Percentiles rank a stretch among this genome's conserved stretches.
phyloP scores from a whole-genome alignment of 2,113 vertebrate genomes.

The Plectropomus leopardus region DNA sequence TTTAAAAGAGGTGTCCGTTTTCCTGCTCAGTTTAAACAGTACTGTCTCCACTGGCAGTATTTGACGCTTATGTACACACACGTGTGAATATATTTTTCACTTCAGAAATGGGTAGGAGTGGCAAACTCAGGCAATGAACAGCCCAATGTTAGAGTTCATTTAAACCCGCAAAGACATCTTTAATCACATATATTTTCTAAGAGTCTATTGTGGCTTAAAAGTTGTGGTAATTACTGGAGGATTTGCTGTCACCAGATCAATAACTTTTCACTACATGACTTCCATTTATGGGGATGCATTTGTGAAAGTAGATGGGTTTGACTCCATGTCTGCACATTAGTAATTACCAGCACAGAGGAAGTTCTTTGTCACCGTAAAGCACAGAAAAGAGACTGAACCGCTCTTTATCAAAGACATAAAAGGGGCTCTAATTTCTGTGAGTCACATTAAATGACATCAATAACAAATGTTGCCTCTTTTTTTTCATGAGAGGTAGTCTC shows the following conservation, averaged over 20 bases:
- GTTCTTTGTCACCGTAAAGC: conserved; percentile 49
- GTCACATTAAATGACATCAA: conserved; percentile 8
- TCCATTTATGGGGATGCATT: conserved; percentile 52
- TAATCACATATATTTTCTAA: conserved; percentile 24
- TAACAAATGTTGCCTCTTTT: neutral
- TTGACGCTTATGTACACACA: conserved; percentile 17
- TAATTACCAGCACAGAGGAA: conserved; percentile 59
- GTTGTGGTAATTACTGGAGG: conserved; percentile 39
- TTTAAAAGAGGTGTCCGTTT: neutral
- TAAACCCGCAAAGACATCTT: conserved; percentile 35
- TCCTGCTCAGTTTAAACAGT: conserved; percentile 10
- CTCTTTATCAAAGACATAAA: conserved; percentile 5
- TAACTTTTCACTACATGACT: conserved; percentile 45
- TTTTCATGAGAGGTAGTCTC: conserved; percentile 18
- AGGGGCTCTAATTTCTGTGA: conserved; percentile 35
- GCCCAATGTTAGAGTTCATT: conserved; percentile 16
- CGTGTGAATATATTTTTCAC: conserved; percentile 4
- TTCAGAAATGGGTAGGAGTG: neutral
- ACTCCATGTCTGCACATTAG: conserved; percentile 7
- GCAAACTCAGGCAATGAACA: conserved; percentile 2
- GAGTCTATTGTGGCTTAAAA: conserved; percentile 22
- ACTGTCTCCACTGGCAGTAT: neutral
- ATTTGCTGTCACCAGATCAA: conserved; percentile 43
- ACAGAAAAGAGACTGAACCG: conserved; percentile 7
- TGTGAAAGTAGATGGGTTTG: conserved; percentile 35